A percentile compares a stretch with the other conserved stretches of the same genome.
Conservation (phyloP, 1,140 invertebrate species). For the Arctopsyche grandis region DNA sequence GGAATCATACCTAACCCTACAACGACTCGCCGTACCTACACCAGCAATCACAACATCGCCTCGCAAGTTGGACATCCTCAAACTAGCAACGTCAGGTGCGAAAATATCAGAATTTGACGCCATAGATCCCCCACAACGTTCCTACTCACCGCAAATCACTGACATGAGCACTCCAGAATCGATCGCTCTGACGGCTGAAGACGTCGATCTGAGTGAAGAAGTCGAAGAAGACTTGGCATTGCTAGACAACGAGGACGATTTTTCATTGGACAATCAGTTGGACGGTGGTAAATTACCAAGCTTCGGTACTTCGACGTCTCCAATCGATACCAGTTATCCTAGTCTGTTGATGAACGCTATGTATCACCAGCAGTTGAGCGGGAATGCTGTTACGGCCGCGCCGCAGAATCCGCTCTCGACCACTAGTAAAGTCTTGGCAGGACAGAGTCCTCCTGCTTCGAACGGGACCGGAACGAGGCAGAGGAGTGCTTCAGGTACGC, state of each 20-base stretch:
- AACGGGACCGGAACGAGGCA: conserved; percentile 68
- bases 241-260: conserved; percentile 69
- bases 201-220: conserved; percentile 71
- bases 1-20: conserved; percentile 83
- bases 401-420: conserved; percentile 54
- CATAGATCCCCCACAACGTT: conserved; percentile 58
- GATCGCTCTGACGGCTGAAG: conserved; percentile 65
- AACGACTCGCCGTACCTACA: conserved; percentile 71
- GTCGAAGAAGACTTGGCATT: conserved; percentile 71
- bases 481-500: conserved; percentile 69
- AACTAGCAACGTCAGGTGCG: conserved; percentile 68
- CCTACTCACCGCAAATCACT: conserved; percentile 63
- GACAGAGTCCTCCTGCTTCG: conserved; percentile 56
- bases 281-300: conserved; percentile 62
- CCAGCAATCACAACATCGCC: conserved; percentile 57
- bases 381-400: conserved; percentile 60
- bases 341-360: conserved; percentile 71
- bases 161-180: conserved; percentile 62
- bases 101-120: conserved; percentile 70
- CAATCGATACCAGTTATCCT: conserved; percentile 68
- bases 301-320: conserved; percentile 62
- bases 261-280: conserved; percentile 65
- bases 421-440: conserved; percentile 35
- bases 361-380: conserved; percentile 68
- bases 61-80: conserved; percentile 67